These are phyloP conservation scores for Sphinx pinastri DNA, from an alignment of 2,888 invertebrate genomes.

Conservation along the genomic window DNA sequence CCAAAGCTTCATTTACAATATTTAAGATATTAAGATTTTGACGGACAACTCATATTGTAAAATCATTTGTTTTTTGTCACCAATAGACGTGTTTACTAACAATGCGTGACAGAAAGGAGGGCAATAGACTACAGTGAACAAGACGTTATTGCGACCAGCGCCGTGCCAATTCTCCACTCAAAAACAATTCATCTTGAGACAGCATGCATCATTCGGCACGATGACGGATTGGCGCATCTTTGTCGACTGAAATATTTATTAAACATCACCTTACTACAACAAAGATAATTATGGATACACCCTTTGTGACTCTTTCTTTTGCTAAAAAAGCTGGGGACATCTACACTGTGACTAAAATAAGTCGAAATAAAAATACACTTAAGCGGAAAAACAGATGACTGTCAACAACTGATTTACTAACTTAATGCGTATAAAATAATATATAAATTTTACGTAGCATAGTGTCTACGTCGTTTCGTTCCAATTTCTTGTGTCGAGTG, in stretches of 20 bases:
- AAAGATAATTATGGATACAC: neutral
- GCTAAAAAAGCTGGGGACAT: neutral
- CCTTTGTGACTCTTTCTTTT: constrained; percentile 2
- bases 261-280: constrained; percentile 3
- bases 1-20: no score
- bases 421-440: no score
- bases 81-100: constrained; percentile 34
- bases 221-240: constrained; percentile 41
- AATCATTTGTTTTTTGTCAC: neutral
- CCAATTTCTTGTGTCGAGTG: no score
- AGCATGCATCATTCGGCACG: constrained; percentile 40
- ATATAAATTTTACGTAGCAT: no score
- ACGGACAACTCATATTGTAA: no score
- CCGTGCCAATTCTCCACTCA: constrained; percentile 53
- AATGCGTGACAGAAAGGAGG: constrained; percentile 32
- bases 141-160: constrained; percentile 47
- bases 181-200: constrained; percentile 33
- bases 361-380: no score
- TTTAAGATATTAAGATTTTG: no score
- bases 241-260: constrained; percentile 6
- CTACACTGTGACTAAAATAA: neutral
- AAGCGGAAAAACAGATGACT: no score
- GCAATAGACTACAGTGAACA: constrained; percentile 46
- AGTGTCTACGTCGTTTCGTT: no score
- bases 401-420: no score